These are phyloP conservation scores for Ennomos quercinarius DNA, from an alignment of 2,888 invertebrate genomes.

Conservation along the genomic window DNA sequence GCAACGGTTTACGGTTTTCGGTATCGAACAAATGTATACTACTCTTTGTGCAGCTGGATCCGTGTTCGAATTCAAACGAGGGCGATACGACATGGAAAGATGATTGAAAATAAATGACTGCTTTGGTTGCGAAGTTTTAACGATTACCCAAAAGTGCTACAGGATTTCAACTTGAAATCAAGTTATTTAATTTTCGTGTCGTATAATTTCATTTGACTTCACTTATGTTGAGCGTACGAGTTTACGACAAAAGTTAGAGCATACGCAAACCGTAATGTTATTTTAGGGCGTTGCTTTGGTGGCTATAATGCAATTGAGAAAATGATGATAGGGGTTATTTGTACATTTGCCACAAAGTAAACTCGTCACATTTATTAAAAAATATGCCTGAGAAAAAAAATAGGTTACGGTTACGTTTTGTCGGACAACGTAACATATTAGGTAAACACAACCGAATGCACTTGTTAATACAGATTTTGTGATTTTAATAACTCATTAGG, in stretches of 20 bases:
- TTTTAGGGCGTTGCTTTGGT: neutral
- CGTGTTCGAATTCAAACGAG: slow-evolving; percentile 22
- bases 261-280: slow-evolving; percentile 13
- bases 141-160: slow-evolving; percentile 17
- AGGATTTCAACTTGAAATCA: slow-evolving; percentile 15
- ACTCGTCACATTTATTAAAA: too few relatives aligned
- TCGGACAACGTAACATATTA: too few relatives aligned
- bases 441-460: too few relatives aligned
- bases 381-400: too few relatives aligned
- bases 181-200: slow-evolving; percentile 18
- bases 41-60: slow-evolving; percentile 24
- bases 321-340: too few relatives aligned
- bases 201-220: slow-evolving; percentile 24
- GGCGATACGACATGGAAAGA: slow-evolving; percentile 15
- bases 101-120: slow-evolving; percentile 29
- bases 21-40: slow-evolving; percentile 28
- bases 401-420: too few relatives aligned
- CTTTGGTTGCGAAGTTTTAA: slow-evolving; percentile 25
- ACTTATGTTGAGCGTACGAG: slow-evolving; percentile 20
- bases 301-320: too few relatives aligned
- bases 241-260: slow-evolving; percentile 20
- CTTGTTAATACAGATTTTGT: too few relatives aligned
- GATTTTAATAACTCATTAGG: too few relatives aligned
- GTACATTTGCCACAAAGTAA: too few relatives aligned
- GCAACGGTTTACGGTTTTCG: slow-evolving; percentile 15